Conservation (phyloP, 2,888 invertebrate species). For the Heliothis peltigera region DNA sequence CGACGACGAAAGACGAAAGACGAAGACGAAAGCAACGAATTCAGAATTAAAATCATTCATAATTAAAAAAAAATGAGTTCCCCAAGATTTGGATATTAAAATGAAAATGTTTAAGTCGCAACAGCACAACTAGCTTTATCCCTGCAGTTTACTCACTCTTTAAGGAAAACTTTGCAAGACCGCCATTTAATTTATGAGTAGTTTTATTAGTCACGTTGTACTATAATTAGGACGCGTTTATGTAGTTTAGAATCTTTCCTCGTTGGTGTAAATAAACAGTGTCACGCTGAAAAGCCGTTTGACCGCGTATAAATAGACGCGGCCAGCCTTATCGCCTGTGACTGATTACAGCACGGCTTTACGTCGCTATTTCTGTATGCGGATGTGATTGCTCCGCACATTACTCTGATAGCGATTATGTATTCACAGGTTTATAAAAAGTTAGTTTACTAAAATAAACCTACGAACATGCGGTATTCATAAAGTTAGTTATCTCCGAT, state of each 20-base stretch:
- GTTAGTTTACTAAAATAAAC: not conserved
- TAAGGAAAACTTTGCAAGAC: constrained; percentile 15
- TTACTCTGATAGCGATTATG: not conserved
- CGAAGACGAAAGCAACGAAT: too few relatives aligned
- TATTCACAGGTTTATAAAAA: not conserved
- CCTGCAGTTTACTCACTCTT: constrained; percentile 2
- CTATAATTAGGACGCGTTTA: constrained; percentile 27
- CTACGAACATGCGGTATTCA: too few relatives aligned
- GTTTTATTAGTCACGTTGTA: constrained; percentile 9
- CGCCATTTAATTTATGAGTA: constrained; percentile 2
- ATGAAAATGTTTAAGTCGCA: constrained; percentile 3
- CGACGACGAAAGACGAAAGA: too few relatives aligned
- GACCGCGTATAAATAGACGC: constrained; percentile 32
- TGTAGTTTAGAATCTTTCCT: constrained; percentile 27
- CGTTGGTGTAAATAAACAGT: constrained; percentile 23
- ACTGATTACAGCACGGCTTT: constrained; percentile 36
- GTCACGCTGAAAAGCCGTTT: constrained; percentile 17
- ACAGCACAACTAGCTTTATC: not conserved
- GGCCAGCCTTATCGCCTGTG: constrained; percentile 28
- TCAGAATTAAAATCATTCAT: too few relatives aligned
- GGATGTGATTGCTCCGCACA: constrained; percentile 23
- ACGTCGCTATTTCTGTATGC: constrained; percentile 32
- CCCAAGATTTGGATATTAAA: not conserved
- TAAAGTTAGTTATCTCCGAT: not conserved
- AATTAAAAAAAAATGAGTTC: too few relatives aligned